Evolutionary conservation across 1,140 invertebrate genomes (phyloP).

Genomic region (Pissodes strobi): DNA sequence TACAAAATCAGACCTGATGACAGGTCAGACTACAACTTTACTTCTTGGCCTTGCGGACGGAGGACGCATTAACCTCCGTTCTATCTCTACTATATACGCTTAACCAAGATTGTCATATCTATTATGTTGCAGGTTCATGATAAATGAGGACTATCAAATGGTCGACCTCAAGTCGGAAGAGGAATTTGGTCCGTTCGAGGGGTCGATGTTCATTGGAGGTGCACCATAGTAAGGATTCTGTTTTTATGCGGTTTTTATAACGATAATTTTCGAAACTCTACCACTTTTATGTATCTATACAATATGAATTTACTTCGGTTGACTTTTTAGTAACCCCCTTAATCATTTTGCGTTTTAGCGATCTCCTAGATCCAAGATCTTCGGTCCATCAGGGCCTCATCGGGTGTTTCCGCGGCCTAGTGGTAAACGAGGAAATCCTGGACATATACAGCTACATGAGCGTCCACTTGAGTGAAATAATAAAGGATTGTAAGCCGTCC

Average conservation of each 20-base stretch:
- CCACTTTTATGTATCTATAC: no score
- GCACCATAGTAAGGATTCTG: slow-evolving; percentile 84
- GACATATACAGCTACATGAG: slow-evolving; percentile 93
- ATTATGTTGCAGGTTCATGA: slow-evolving; percentile 75
- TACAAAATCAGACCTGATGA: no score
- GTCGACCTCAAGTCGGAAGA: slow-evolving; percentile 81
- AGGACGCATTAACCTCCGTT: no score
- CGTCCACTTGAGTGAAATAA: slow-evolving; percentile 87
- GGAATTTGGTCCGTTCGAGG: slow-evolving; percentile 89
- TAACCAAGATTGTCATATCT: no score
- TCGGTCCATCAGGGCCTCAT: slow-evolving; percentile 86
- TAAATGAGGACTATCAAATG: slow-evolving; percentile 87
- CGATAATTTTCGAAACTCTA: no score
- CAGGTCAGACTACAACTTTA: no score
- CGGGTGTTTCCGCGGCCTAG: slow-evolving; percentile 88
- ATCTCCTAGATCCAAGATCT: slow-evolving; percentile 74
- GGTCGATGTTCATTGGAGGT: slow-evolving; percentile 90
- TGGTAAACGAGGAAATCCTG: slow-evolving; percentile 87
- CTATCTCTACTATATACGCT: no score
- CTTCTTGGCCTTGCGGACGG: no score
- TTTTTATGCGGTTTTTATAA: no score
- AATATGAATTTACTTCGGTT: no score
- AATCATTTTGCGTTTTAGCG: slow-evolving; percentile 61
- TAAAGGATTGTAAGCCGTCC: slow-evolving; percentile 89
- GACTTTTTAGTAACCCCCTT: not conserved